Conservation (phyloP, 2,888 invertebrate species). For the Chelonus formosanus region DNA sequence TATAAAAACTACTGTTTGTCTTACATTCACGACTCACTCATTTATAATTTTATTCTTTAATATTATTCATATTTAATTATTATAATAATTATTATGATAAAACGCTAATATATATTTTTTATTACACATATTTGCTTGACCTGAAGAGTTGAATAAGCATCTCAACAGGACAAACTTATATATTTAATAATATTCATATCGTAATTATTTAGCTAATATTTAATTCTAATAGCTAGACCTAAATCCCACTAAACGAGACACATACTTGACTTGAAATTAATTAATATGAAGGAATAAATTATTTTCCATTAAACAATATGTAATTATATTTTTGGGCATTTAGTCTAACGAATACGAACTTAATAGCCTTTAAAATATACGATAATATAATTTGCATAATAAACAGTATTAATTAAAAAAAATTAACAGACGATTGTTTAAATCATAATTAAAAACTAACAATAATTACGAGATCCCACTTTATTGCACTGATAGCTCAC, state of each 20-base stretch:
- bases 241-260: conserved; percentile 50
- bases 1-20: conserved; percentile 47
- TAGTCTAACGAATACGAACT: no score
- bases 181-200: conserved; percentile 44
- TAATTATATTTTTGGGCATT: no score
- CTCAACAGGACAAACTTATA: conserved; percentile 39
- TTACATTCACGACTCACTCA: conserved; percentile 45
- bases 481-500: conserved; percentile 31
- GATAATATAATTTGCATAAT: no score
- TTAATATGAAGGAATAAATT: background rate
- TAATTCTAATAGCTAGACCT: conserved; percentile 37
- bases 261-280: background rate
- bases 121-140: conserved; percentile 43
- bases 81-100: conserved; percentile 46
- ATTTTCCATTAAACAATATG: background rate
- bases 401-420: no score
- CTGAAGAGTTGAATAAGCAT: conserved; percentile 22
- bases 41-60: conserved; percentile 23
- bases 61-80: conserved; percentile 39
- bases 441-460: no score
- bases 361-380: no score
- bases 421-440: no score
- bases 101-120: conserved; percentile 46
- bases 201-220: conserved; percentile 45
- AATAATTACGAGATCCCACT: no score